A percentile compares a stretch with the other conserved stretches of the same genome.
Evolutionary conservation across 2,797 vertebrate species (phyloP).

Genomic region (Pelochelys cantorii): DNA sequence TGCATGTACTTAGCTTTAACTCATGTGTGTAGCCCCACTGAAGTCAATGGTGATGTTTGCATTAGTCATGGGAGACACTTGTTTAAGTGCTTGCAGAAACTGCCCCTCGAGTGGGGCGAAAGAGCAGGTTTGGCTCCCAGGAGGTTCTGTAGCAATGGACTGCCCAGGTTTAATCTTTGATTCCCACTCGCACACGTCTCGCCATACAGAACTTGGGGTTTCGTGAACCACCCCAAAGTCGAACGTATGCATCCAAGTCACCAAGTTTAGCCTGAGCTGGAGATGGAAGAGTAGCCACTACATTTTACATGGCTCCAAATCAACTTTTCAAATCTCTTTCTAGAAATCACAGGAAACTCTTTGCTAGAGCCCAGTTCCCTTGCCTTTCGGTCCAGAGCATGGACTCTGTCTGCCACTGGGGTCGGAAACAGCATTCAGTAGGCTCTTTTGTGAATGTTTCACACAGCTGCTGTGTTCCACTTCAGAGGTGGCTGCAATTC

Average conservation of each 20-base stretch:
- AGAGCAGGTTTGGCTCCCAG: background rate
- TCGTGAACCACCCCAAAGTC: background rate
- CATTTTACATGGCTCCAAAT: background rate
- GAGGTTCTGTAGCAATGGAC: background rate
- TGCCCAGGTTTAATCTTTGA: background rate
- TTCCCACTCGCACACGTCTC: background rate
- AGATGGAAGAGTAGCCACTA: background rate
- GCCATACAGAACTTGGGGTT: fast-evolving
- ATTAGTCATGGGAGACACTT: fast-evolving
- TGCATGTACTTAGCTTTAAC: background rate
- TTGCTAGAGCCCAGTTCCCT: background rate
- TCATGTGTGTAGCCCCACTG: background rate
- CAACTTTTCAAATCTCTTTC: background rate
- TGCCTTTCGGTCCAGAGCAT: background rate
- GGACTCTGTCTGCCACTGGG: background rate
- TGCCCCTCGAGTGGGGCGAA: background rate
- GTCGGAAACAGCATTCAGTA: background rate
- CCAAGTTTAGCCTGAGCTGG: fast-evolving
- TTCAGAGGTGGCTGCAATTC: background rate
- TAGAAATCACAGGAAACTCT: fast-evolving
- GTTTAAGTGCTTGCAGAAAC: background rate
- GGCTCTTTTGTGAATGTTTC: background rate
- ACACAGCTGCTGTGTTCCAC: fast-evolving
- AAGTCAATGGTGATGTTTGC: background rate
- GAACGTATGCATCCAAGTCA: fast-evolving